Evolutionary conservation across 2,888 invertebrate genomes (phyloP).

Genomic region (Megalurothrips usitatus): DNA sequence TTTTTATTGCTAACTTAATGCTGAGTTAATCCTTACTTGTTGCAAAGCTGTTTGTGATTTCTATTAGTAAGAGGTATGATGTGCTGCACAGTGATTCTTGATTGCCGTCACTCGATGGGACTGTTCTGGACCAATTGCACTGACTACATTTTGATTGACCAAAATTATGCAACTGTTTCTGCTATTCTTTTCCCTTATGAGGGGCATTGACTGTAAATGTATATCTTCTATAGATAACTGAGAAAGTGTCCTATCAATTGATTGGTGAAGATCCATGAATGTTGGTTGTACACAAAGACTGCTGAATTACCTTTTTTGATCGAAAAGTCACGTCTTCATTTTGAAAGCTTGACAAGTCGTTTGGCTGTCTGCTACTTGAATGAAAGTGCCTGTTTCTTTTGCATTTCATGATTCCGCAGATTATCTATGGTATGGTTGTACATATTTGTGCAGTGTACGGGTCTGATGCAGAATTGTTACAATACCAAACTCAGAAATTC

Average conservation of each 20-base stretch:
- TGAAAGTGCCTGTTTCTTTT: too few species aligned
- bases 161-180: background rate
- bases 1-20: background rate
- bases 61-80: background rate
- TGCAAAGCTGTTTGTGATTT: background rate
- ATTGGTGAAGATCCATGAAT: too few species aligned
- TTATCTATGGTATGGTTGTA: background rate
- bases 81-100: background rate
- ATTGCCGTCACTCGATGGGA: background rate
- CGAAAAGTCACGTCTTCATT: too few species aligned
- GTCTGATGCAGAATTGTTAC: background rate
- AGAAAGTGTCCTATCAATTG: too few species aligned
- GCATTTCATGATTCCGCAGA: too few species aligned
- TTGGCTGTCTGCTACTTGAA: too few species aligned
- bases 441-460: background rate
- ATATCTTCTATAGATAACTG: too few species aligned
- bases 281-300: too few species aligned
- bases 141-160: background rate
- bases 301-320: too few species aligned
- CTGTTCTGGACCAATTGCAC: background rate
- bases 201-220: background rate
- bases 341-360: too few species aligned
- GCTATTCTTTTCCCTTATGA: background rate
- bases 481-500: background rate
- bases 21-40: background rate